Conservation (phyloP, 2,797 vertebrate species). For the Manis crassicaudata region DNA sequence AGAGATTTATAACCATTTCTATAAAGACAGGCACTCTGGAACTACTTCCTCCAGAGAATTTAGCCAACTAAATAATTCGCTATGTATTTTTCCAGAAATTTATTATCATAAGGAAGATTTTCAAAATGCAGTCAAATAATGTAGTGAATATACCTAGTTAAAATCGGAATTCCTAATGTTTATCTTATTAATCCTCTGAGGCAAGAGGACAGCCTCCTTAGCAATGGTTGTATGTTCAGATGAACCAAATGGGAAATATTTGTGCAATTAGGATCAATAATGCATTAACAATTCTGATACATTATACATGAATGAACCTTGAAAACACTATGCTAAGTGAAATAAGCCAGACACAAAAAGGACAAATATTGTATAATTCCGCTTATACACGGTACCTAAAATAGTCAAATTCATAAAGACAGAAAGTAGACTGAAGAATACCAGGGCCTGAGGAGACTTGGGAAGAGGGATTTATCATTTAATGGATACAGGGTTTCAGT, state of each 20-base stretch:
- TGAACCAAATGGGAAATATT: neutral
- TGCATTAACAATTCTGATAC: neutral
- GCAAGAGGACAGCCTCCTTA: neutral
- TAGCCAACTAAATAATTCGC: neutral
- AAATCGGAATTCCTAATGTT: neutral
- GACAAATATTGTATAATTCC: neutral
- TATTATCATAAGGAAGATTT: neutral
- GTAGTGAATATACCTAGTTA: neutral
- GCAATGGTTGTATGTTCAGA: neutral
- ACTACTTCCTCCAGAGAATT: neutral
- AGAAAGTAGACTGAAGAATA: neutral
- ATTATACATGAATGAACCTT: neutral
- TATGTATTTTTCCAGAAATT: neutral
- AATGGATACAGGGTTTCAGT: neutral
- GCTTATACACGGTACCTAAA: neutral
- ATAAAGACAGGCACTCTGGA: neutral
- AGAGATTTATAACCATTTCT: neutral
- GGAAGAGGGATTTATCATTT: neutral
- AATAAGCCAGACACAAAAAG: neutral
- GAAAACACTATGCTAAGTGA: neutral
- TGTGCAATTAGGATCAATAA: neutral
- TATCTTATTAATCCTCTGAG: neutral
- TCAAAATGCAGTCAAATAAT: neutral
- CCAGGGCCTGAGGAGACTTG: neutral
- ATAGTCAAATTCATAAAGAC: neutral